A percentile compares a stretch with the other conserved stretches of the same genome.
phyloP scores from a whole-genome alignment of 2,113 vertebrate genomes.

The Plecotus auritus region DNA sequence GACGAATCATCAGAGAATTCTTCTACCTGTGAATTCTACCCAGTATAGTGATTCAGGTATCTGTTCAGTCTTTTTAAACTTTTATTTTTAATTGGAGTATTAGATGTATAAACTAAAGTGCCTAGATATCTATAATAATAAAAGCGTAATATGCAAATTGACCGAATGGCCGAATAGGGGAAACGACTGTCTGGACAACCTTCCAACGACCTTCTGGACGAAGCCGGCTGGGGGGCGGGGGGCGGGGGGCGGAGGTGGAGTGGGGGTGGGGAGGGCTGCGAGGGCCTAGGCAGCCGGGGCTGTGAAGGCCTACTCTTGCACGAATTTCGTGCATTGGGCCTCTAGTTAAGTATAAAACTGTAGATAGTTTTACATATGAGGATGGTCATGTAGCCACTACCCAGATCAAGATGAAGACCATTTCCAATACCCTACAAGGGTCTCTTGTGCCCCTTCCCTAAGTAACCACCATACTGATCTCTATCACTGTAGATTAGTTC shows the following conservation, averaged over 20 bases:
- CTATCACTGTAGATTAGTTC: background rate
- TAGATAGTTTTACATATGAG: background rate
- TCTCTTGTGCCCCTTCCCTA: background rate
- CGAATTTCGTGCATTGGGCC: too few relatives aligned
- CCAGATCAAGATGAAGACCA: background rate
- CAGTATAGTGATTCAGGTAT: background rate
- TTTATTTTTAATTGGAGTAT: background rate
- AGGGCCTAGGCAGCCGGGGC: too few relatives aligned
- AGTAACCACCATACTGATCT: background rate
- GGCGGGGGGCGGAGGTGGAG: too few relatives aligned
- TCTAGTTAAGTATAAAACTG: background rate
- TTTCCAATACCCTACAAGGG: background rate
- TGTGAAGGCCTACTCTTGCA: too few relatives aligned
- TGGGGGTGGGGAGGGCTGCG: too few relatives aligned
- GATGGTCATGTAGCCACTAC: background rate
- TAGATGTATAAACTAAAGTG: background rate
- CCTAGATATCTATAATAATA: background rate
- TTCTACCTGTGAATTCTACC: conserved; percentile 5
- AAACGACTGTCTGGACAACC: too few relatives aligned
- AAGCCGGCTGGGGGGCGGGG: too few relatives aligned
- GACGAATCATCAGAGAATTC: background rate
- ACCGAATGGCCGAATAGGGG: too few relatives aligned
- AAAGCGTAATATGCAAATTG: too few relatives aligned
- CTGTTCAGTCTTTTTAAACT: background rate
- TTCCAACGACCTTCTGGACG: too few relatives aligned